Evolutionary conservation across 2,797 vertebrate species (phyloP).

Genomic region (Labeo calbasu): DNA sequence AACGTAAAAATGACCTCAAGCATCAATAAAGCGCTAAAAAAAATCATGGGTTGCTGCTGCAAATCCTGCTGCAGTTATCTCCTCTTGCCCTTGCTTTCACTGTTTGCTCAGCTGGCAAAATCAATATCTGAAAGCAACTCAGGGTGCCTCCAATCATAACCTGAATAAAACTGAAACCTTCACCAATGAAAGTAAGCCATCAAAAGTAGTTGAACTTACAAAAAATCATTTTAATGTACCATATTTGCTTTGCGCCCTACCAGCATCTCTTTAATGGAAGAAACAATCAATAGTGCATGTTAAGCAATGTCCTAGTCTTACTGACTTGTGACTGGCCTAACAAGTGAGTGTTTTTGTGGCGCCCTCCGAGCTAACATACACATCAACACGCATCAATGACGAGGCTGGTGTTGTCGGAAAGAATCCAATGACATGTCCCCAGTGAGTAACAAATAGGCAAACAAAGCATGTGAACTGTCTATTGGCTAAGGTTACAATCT

Average conservation of each 20-base stretch:
- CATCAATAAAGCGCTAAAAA: constrained; percentile 23
- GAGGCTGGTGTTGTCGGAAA: constrained; percentile 44
- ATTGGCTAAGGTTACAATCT: constrained; percentile 5
- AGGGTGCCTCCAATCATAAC: constrained; percentile 44
- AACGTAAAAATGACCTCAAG: neutral
- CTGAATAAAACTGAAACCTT: constrained; percentile 31
- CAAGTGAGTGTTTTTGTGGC: constrained; percentile 55
- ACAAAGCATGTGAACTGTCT: neutral
- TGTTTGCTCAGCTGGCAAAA: constrained; percentile 36
- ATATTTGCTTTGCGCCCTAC: constrained; percentile 49
- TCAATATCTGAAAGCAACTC: constrained; percentile 49
- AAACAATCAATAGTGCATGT: constrained; percentile 64
- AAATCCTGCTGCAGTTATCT: constrained; percentile 30
- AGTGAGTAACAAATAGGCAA: constrained; percentile 43
- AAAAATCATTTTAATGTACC: constrained; percentile 57
- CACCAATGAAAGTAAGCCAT: constrained; percentile 49
- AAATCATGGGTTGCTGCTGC: constrained; percentile 13
- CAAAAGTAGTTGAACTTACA: constrained; percentile 31
- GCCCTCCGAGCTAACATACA: constrained; percentile 49
- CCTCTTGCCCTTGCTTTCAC: constrained; percentile 24
- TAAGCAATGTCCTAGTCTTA: constrained; percentile 72
- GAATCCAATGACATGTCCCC: constrained; percentile 26
- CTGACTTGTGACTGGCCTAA: constrained; percentile 64
- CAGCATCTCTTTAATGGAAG: constrained; percentile 42
- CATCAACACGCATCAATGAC: constrained; percentile 61